Evolutionary conservation across 1,140 invertebrate genomes (phyloP), one percentile per base, ranked within the genome.

Genomic region (Heliconius eleuchia): DNA sequence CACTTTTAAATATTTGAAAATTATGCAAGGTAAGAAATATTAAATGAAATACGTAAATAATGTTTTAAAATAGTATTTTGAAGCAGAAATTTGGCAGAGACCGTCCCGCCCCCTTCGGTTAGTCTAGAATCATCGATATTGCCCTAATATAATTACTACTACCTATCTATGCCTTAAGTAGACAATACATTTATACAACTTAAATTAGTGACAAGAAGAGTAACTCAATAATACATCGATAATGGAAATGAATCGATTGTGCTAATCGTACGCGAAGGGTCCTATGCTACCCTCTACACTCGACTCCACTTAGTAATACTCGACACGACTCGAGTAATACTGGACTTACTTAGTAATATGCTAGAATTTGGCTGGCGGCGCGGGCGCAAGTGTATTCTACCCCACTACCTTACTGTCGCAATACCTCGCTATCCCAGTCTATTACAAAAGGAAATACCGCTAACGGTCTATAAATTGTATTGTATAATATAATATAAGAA

Each of bases 111-210:
- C 78, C 82, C 80, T 79, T 80, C 79, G 71, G 79, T 86, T 80
- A 86, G 70, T 84, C 88, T 91, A 92, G 83, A 80, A 89, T 88
- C 83, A 85, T 87, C 88, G 85, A 90, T 81, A 78, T 92, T 89
- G 85, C 88, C 86, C 91, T 92, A 93, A 88, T 91, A 88, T 89
- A 91, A 90, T 94, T 92, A 92, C 89, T 88, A 88, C 89, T 94
- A 92, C 88, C 92, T 93, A 94, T 86, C 92, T 94, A 93, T 91
- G 86, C 87, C 91, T 94, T 92, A 92, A 90, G 88, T 91, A 92
- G 89, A 94, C 91, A 89, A 89, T 92, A 94, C 88, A 92, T 92
- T 93, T 94, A 92, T 92, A 94, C 91, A 94, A 94, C 92, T 94
- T 94, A 94, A 92, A 91, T 89, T 94, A 94, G 91, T 94, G 92